A percentile compares a stretch with the other conserved stretches of the same genome.
phyloP scores from a whole-genome alignment of 2,888 invertebrate genomes.

The Altica lythri region DNA sequence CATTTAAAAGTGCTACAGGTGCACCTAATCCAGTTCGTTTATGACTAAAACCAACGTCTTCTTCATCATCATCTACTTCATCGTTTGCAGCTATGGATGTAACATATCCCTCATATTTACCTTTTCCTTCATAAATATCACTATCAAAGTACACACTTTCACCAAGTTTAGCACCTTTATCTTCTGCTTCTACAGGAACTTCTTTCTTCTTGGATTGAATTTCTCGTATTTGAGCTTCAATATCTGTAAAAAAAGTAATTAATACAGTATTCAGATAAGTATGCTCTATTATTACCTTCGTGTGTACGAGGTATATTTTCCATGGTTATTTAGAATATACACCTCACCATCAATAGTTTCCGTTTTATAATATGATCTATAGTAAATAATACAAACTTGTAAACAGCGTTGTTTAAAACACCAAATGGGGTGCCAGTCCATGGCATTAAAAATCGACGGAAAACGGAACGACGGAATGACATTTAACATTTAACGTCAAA shows the following conservation, averaged over 20 bases:
- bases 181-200: slow-evolving; percentile 58
- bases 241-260: too few relatives aligned
- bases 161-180: slow-evolving; percentile 83
- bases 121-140: slow-evolving; percentile 85
- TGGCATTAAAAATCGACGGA: too few relatives aligned
- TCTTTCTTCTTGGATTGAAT: slow-evolving; percentile 88
- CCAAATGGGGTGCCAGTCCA: too few relatives aligned
- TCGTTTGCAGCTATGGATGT: slow-evolving; percentile 97
- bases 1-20: slow-evolving; percentile 86
- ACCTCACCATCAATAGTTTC: too few relatives aligned
- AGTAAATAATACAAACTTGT: too few relatives aligned
- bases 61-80: slow-evolving; percentile 93
- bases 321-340: slow-evolving; percentile 62
- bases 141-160: slow-evolving; percentile 87
- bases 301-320: slow-evolving; percentile 81
- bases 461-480: too few relatives aligned
- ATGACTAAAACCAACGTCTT: slow-evolving; percentile 74
- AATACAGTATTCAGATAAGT: too few relatives aligned
- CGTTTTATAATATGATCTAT: too few relatives aligned
- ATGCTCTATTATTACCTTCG: slow-evolving; percentile 70
- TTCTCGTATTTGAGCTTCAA: slow-evolving; percentile 92
- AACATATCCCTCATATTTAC: slow-evolving; percentile 90
- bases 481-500: too few relatives aligned
- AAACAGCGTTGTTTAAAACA: too few relatives aligned
- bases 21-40: slow-evolving; percentile 79